phyloP scores from a whole-genome alignment of 1,140 invertebrate genomes.

The Lasioglossum baleicum region DNA sequence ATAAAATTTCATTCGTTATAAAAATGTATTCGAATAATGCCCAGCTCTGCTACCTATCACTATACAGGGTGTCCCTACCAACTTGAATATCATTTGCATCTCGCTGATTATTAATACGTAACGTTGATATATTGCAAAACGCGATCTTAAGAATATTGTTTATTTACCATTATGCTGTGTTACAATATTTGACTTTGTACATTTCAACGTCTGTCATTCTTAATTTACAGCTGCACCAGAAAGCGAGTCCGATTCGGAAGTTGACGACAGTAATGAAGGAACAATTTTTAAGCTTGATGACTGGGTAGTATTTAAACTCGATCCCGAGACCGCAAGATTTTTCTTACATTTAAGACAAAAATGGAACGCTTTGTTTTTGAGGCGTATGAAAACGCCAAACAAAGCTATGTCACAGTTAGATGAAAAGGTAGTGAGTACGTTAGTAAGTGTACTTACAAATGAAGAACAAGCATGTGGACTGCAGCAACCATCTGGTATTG shows the following conservation, averaged over 20 bases:
- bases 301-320: conserved; percentile 89
- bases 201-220: conserved; percentile 12
- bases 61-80: too few relatives aligned
- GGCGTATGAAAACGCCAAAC: conserved; percentile 86
- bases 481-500: conserved; percentile 87
- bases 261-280: conserved; percentile 83
- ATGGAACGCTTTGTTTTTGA: conserved; percentile 87
- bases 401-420: conserved; percentile 85
- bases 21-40: too few relatives aligned
- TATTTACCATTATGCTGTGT: not conserved
- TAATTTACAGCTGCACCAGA: conserved; percentile 69
- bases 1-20: too few relatives aligned
- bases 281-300: conserved; percentile 87
- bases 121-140: too few relatives aligned
- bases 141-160: too few relatives aligned
- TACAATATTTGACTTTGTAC: conserved; percentile 7
- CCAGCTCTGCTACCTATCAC: too few relatives aligned
- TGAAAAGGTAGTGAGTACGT: conserved; percentile 85
- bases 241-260: conserved; percentile 83
- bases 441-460: conserved; percentile 85
- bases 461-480: conserved; percentile 88
- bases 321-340: conserved; percentile 84
- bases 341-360: conserved; percentile 88
- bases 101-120: too few relatives aligned
- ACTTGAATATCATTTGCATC: too few relatives aligned